These are phyloP conservation scores for Toxotes jaculatrix DNA, from an alignment of 2,113 vertebrate species.

Conservation along the genomic window DNA sequence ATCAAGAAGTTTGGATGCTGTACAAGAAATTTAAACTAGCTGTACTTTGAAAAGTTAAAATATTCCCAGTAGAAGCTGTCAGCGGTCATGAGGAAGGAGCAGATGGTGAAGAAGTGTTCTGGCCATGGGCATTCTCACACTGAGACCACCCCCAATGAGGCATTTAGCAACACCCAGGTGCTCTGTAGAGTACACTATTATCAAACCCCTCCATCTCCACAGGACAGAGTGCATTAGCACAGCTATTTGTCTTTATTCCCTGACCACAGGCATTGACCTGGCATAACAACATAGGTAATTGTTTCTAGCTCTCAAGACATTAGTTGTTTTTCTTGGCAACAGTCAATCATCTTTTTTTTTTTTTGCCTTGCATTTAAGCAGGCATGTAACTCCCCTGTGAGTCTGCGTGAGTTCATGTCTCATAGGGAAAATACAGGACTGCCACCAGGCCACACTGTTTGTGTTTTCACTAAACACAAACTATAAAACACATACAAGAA, in stretches of 20 bases:
- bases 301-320: conserved; percentile 76
- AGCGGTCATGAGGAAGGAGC: conserved; percentile 44
- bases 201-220: conserved; percentile 73
- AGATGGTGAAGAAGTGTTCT: conserved; percentile 65
- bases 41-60: conserved; percentile 10
- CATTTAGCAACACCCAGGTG: conserved; percentile 78
- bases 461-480: conserved; percentile 55
- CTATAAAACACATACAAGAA: conserved; percentile 35
- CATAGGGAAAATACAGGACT: conserved; percentile 36
- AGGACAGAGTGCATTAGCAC: conserved; percentile 76
- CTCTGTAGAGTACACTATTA: conserved; percentile 66
- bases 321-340: conserved; percentile 78
- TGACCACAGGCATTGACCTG: conserved; percentile 76
- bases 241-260: conserved; percentile 76
- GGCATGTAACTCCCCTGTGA: conserved; percentile 60
- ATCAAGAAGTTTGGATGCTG: not conserved
- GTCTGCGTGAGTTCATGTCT: conserved; percentile 68
- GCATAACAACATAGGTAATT: conserved; percentile 79
- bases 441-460: conserved; percentile 44
- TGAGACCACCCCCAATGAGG: conserved; percentile 77
- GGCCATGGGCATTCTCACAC: conserved; percentile 62
- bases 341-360: conserved; percentile 71
- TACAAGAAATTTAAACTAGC: not conserved
- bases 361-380: conserved; percentile 62
- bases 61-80: conserved; percentile 31